These are phyloP conservation scores for Epinephelus lanceolatus DNA, from an alignment of 2,113 vertebrate species.

Conservation along the genomic window DNA sequence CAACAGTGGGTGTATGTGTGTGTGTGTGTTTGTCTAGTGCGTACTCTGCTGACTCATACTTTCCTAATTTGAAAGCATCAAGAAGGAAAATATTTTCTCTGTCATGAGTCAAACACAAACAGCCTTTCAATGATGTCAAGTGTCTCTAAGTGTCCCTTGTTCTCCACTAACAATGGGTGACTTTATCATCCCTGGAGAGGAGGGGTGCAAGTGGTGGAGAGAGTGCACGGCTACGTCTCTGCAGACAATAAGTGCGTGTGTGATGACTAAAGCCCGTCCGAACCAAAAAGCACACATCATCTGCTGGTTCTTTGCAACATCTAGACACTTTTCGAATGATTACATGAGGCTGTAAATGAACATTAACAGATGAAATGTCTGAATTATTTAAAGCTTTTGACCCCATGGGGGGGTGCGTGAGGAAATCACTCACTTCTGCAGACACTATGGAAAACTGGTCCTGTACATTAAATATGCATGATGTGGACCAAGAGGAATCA, in stretches of 20 bases:
- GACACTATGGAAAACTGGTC: constrained; percentile 51
- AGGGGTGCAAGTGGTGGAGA: constrained; percentile 32
- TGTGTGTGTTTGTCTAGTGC: constrained; percentile 12
- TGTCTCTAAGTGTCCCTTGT: constrained; percentile 64
- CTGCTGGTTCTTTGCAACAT: constrained; percentile 21
- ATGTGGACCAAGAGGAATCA: constrained; percentile 55
- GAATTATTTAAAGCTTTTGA: constrained; percentile 68
- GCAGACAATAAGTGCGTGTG: constrained; percentile 61
- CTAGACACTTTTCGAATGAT: background rate
- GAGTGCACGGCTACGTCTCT: constrained; percentile 29
- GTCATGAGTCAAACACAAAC: constrained; percentile 61
- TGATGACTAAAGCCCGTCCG: constrained; percentile 1
- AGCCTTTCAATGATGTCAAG: constrained; percentile 60
- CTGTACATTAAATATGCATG: constrained; percentile 71
- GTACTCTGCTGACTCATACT: constrained; percentile 62
- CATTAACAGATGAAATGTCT: constrained; percentile 38
- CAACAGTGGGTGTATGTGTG: background rate
- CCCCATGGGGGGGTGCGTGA: constrained; percentile 1
- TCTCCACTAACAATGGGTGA: constrained; percentile 62
- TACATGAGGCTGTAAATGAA: constrained; percentile 28
- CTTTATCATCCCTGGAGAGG: constrained; percentile 27
- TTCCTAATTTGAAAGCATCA: constrained; percentile 44
- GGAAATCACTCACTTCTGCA: constrained; percentile 56
- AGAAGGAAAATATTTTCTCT: constrained; percentile 60
- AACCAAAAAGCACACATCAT: constrained; percentile 10